A percentile compares a stretch with the other conserved stretches of the same genome.
phyloP scores from a whole-genome alignment of 2,113 vertebrate species.

The Ailuropoda melanoleuca region DNA sequence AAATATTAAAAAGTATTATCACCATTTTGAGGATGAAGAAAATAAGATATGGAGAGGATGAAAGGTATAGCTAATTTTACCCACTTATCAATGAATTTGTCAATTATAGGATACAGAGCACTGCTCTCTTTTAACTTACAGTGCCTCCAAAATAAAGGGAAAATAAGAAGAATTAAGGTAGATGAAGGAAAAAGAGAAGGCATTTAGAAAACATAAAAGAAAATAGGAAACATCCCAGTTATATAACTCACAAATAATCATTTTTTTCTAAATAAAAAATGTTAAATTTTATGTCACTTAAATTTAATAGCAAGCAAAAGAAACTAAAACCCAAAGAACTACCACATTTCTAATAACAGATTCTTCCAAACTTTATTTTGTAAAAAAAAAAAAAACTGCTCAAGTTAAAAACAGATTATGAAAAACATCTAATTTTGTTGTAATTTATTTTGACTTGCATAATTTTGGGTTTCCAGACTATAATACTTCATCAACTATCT shows the following conservation, averaged over 20 bases:
- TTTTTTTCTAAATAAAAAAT: background rate
- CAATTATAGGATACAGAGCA: background rate
- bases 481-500: background rate
- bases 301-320: background rate
- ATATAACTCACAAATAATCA: background rate
- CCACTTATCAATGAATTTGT: background rate
- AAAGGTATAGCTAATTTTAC: background rate
- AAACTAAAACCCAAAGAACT: background rate
- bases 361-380: background rate
- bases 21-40: conserved; percentile 8
- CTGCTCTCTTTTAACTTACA: background rate
- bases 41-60: background rate
- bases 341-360: background rate
- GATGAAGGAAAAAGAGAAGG: background rate
- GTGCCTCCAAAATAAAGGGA: background rate
- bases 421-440: background rate
- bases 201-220: background rate
- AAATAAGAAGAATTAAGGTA: background rate
- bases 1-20: background rate
- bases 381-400: background rate
- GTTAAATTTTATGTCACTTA: background rate
- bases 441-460: background rate
- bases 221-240: background rate
- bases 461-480: background rate
- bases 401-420: background rate